Evolutionary conservation across 2,113 vertebrate genomes (phyloP), one percentile per base, ranked within the genome.

Genomic region (Seriola aureovittata): DNA sequence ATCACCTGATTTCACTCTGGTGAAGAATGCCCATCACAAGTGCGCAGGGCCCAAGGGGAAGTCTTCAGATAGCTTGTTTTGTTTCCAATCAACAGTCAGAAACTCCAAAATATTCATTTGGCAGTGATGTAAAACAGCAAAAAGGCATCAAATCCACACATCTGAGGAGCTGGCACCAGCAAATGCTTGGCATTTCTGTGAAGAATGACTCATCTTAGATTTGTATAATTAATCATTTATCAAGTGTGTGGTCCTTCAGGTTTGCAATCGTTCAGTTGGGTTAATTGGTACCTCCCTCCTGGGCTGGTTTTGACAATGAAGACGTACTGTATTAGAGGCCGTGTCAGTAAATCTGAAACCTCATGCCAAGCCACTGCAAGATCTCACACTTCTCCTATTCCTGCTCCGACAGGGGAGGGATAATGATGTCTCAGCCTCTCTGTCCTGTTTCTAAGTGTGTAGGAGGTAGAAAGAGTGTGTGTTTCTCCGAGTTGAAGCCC

Each of bases 391-490:
- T 65, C 72, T 65, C 25, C 52, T 68, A 17, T 68, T 83, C 44
- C 44, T 77, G 54, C 82, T 84, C 85, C 87, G 85, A 86, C 84
- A 57, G 19, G 58, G 62, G 44, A 70, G 73, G 58, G 64, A 89
- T 92, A 87, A 89, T 78, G 72, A 84, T 86, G 84, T 72, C 82
- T 87, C 85, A 79, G 72, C 65, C 78, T 77, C 75, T 85, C 80
- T 84, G 85, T 78, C 79, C 73, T 76, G 80, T 80, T 88, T 79
- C 85, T 55, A 67, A 83, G 75, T 80, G 89, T 85, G 88, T 92
- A 86, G 89, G 91, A 84, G 89, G 88, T 82, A 85, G 78, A 88
- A 83, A 89, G 86, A 84, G 89, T 55, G 76, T 81, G 81, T 73
- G 78, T 88, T 66, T 83, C 70, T 85, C 72, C 79, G 80, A 85